Evolutionary conservation across 2,797 vertebrate species (phyloP), one percentile per base, ranked within the genome.

Genomic region (Channa striata): DNA sequence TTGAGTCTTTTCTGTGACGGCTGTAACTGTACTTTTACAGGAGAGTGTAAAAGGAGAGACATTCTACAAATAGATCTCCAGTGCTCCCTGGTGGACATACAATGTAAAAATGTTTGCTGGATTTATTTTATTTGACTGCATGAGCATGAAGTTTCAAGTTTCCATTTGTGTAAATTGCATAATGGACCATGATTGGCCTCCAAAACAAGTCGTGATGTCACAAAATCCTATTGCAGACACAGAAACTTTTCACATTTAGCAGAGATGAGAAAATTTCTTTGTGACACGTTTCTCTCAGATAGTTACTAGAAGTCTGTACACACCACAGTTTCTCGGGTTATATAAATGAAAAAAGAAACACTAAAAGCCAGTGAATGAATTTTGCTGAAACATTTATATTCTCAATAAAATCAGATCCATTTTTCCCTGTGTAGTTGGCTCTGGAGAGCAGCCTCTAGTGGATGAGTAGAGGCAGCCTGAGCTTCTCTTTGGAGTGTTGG

Each of bases 371-470:
- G 12, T 47, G 20, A 40, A 61, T 84, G 74, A 72, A 85, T 86
- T 91, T 81, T 87, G 81, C 79, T 83, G 83, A 84, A 92, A 87
- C 80, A 74, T 89, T 92, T 93, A 89, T 93, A 89, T 90, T 82
- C 68, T 89, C 81, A 88, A 72, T 84, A 85, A 92, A 92, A 85
- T 88, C 88, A 90, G 72, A 87, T 78, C 72, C 84, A 87, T 67
- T 58, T 87, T 81, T 87, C 73, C 85, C 80, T 83, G 77, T 84
- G 75, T 78, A 66, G 70, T 75, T 81, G 89, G 69, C 74, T 77
- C 75, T 78, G 52, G 62, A 57, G 59, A 77, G 84, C 74, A 23
- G 82, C 87, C 84, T 83, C 80, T 78, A 77, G 70, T 82, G 82
- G 81, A 81, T 60, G 47, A 77, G 23, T 21, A 72, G 77, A 85